Conservation (phyloP, 2,113 vertebrate genomes). For the Embiotoca jacksoni region DNA sequence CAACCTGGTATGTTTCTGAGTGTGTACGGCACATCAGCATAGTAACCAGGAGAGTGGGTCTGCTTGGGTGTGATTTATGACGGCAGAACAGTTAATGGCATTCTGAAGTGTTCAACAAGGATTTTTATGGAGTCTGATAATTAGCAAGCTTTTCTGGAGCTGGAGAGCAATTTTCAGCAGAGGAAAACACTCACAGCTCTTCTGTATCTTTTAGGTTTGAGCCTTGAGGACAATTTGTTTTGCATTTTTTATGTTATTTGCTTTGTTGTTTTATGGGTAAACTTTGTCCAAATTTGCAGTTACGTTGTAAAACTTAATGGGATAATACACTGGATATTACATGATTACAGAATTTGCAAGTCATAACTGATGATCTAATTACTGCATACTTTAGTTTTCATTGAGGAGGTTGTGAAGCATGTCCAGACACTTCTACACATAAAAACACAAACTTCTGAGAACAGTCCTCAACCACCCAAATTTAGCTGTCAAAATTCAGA, state of each 20-base stretch:
- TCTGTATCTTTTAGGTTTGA: slow-evolving; percentile 2
- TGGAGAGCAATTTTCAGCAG: slow-evolving; percentile 16
- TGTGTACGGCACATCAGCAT: slow-evolving; percentile 34
- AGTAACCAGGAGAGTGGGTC: slow-evolving; percentile 38
- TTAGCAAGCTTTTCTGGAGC: slow-evolving; percentile 20
- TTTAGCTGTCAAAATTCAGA: not conserved
- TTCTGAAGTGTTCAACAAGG: slow-evolving; percentile 29
- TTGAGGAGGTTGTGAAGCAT: not conserved
- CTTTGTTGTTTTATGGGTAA: no score
- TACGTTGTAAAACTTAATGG: no score
- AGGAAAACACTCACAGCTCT: slow-evolving; percentile 12
- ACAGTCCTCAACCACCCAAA: no score
- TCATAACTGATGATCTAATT: not conserved
- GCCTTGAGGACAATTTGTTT: not conserved
- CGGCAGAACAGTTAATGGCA: slow-evolving; percentile 26
- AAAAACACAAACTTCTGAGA: no score
- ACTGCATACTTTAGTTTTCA: not conserved
- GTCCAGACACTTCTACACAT: no score
- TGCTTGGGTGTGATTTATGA: slow-evolving; percentile 38
- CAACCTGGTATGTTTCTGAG: slow-evolving; percentile 31
- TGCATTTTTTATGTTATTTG: no score
- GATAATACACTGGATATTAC: no score
- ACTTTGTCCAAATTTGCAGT: no score
- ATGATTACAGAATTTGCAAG: no score
- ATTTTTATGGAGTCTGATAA: slow-evolving; percentile 52